phyloP scores from a whole-genome alignment of 1,140 invertebrate species.

The Drosophila melanogaster region Release_6_plus_ISO1_MT NT_033777.3:16537001-16537500 shows the following conservation, averaged over 20 bases:
- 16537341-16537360: constrained; percentile 80
- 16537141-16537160: too few relatives aligned
- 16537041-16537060: too few relatives aligned
- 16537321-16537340: constrained; percentile 71
- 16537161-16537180: too few relatives aligned
- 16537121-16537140: too few relatives aligned
- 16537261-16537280: constrained; percentile 21
- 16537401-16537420: constrained; percentile 11
- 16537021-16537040: too few relatives aligned
- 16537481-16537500: constrained; percentile 73
- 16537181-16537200: too few relatives aligned
- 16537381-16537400: constrained; percentile 25
- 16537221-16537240: constrained; percentile 34
- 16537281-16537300: constrained; percentile 77
- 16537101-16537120: too few relatives aligned
- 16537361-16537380: constrained; percentile 76
- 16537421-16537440: constrained; percentile 50
- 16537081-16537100: too few relatives aligned
- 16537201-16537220: constrained; percentile 10
- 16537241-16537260: constrained; percentile 31
- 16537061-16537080: too few relatives aligned
- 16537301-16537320: constrained; percentile 35
- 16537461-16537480: constrained; percentile 72
- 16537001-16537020: too few relatives aligned
- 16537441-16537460: constrained; percentile 75